Conservation (phyloP, 2,113 vertebrate genomes). For the Atlantisia rogersi region DNA sequence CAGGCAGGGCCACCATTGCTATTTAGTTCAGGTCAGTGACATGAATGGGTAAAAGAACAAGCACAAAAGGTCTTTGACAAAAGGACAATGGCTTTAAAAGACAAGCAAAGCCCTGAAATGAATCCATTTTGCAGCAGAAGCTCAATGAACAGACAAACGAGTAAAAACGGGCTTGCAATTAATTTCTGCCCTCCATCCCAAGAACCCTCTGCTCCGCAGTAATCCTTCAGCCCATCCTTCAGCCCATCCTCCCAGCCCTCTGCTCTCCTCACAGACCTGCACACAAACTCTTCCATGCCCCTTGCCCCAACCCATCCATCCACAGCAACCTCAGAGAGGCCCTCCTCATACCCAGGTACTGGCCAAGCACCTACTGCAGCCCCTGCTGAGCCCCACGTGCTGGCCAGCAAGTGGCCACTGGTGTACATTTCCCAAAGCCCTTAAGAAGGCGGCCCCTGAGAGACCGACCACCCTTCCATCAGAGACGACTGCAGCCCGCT, state of each 20-base stretch:
- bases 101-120: background rate
- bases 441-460: background rate
- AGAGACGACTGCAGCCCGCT: background rate
- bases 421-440: background rate
- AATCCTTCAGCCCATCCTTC: background rate
- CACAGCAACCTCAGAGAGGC: background rate
- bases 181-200: background rate
- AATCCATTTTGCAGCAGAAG: background rate
- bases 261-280: fast-evolving
- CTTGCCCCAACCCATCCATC: background rate
- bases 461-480: background rate
- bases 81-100: background rate
- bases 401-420: background rate
- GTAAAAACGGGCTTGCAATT: background rate
- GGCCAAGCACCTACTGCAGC: too few relatives aligned
- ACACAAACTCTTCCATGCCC: background rate
- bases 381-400: background rate
- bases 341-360: background rate
- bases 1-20: background rate
- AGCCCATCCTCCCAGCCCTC: background rate
- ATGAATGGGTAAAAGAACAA: background rate
- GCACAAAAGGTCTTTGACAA: background rate
- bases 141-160: background rate
- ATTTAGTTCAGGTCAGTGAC: background rate
- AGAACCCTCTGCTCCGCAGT: background rate